These are phyloP conservation scores for Phortica magna DNA, from an alignment of 2,888 invertebrate species.

Conservation along the genomic window DNA sequence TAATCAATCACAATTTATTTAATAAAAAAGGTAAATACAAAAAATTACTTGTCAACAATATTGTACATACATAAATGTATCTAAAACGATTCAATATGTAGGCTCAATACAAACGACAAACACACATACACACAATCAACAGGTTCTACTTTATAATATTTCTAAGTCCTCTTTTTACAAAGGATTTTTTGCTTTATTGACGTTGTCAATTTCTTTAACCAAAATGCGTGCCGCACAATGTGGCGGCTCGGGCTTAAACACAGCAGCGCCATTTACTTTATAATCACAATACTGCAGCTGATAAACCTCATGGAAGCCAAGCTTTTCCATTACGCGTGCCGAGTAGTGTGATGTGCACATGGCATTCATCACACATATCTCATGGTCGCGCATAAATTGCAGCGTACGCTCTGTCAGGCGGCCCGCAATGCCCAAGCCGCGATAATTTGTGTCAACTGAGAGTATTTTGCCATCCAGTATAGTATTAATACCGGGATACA, in stretches of 20 bases:
- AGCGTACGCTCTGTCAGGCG: slow-evolving; percentile 73
- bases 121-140: slow-evolving; percentile 42
- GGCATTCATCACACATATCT: slow-evolving; percentile 81
- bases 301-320: slow-evolving; percentile 85
- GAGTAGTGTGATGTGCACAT: slow-evolving; percentile 89
- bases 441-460: slow-evolving; percentile 76
- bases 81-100: slow-evolving; percentile 24
- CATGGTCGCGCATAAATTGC: slow-evolving; percentile 74
- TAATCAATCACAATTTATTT: slow-evolving; percentile 64
- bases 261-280: slow-evolving; percentile 81
- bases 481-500: slow-evolving; percentile 76
- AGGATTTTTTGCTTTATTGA: slow-evolving; percentile 35
- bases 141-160: slow-evolving; percentile 25
- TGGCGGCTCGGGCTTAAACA: slow-evolving; percentile 83
- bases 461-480: slow-evolving; percentile 77
- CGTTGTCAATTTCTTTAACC: slow-evolving; percentile 78
- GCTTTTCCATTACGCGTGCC: slow-evolving; percentile 84
- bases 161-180: slow-evolving; percentile 41
- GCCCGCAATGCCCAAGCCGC: slow-evolving; percentile 77
- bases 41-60: not conserved
- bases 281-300: slow-evolving; percentile 83
- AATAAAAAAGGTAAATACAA: slow-evolving; percentile 44
- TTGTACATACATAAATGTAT: not conserved
- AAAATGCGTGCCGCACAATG: slow-evolving; percentile 82
- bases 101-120: slow-evolving; percentile 20